phyloP scores from a whole-genome alignment of 2,113 vertebrate genomes.

The Coracopsis vasa region DNA sequence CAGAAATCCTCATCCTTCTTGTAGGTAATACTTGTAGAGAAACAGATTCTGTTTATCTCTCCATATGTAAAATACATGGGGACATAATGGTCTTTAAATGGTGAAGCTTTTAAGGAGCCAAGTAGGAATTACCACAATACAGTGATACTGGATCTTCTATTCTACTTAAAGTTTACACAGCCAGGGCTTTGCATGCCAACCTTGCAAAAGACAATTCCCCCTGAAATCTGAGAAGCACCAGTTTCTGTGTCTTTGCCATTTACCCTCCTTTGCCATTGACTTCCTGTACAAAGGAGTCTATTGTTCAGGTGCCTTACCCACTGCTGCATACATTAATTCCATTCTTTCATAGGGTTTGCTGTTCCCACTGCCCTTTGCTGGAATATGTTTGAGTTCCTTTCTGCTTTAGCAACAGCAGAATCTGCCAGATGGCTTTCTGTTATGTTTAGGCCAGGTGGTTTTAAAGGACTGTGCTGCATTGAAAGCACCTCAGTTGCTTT shows the following conservation, averaged over 20 bases:
- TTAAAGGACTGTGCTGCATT: background rate
- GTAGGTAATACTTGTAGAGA: background rate
- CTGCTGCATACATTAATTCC: background rate
- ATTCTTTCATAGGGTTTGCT: background rate
- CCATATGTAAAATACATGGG: background rate
- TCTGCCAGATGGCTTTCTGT: background rate
- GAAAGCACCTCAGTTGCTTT: background rate
- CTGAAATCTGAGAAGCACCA: constrained; percentile 8
- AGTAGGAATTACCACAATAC: background rate
- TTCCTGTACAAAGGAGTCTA: background rate
- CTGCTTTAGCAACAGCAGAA: background rate
- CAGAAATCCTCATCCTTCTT: background rate
- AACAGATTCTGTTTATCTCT: background rate
- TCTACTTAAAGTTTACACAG: background rate
- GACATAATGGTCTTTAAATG: background rate
- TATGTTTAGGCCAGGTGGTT: background rate
- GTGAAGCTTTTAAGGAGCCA: background rate
- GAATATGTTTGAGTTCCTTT: background rate
- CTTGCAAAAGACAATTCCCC: background rate
- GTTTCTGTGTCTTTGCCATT: background rate
- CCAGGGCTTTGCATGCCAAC: background rate
- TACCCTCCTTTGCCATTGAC: background rate
- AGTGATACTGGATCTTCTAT: background rate
- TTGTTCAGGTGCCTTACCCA: background rate
- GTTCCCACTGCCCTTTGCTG: background rate